Evolutionary conservation across 2,113 vertebrate species (phyloP).

Genomic region (Pongo pygmaeus): DNA sequence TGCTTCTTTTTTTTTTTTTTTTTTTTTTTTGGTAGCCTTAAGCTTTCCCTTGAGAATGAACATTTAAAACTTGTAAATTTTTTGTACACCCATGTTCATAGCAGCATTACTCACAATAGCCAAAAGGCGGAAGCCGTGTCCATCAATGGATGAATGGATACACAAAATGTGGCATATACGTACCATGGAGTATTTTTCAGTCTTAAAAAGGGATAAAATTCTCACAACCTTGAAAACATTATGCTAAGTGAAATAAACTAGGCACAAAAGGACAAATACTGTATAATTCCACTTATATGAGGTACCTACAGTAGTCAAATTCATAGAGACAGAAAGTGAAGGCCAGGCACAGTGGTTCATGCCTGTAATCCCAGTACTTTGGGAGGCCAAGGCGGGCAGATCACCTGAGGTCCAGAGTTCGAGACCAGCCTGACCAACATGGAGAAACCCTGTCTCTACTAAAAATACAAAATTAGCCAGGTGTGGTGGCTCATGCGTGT

Average conservation of each 20-base stretch:
- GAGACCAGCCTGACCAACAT: too few relatives aligned
- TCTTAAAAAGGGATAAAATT: neutral
- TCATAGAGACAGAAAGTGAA: neutral
- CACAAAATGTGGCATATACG: too few relatives aligned
- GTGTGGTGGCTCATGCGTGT: too few relatives aligned
- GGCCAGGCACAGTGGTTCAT: too few relatives aligned
- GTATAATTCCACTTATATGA: neutral
- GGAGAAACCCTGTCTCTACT: too few relatives aligned
- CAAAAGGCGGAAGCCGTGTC: neutral
- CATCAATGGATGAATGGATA: neutral
- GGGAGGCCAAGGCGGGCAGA: too few relatives aligned
- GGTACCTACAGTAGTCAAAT: neutral
- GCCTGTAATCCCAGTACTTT: too few relatives aligned
- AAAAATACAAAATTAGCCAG: too few relatives aligned
- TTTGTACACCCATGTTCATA: neutral
- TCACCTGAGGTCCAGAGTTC: too few relatives aligned
- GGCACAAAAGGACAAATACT: neutral
- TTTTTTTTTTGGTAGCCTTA: neutral
- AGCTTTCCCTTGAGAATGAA: neutral
- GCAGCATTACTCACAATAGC: neutral
- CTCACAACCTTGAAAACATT: neutral
- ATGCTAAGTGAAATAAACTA: neutral
- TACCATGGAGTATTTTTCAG: neutral
- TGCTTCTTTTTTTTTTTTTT: neutral
- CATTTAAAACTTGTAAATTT: neutral